These are phyloP conservation scores for Heliconius eleuchia DNA, from an alignment of 1,140 invertebrate species.

Conservation along the genomic window DNA sequence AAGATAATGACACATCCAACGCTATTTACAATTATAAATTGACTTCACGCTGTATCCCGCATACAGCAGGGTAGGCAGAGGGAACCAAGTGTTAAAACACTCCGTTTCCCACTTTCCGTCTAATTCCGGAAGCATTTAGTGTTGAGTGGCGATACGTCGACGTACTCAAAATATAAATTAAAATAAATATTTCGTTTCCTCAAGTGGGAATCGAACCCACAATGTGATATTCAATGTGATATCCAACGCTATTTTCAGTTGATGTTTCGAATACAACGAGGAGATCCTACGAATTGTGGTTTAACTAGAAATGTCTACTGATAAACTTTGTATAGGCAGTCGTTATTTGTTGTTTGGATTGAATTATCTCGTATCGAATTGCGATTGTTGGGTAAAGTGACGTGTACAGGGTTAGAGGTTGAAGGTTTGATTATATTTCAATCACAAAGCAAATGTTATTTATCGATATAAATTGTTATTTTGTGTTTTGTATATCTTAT, in stretches of 20 bases:
- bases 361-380: neutral
- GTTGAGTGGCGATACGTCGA: no score
- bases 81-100: no score
- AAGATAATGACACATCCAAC: slow-evolving; percentile 12
- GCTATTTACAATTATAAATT: neutral
- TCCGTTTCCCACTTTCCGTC: no score
- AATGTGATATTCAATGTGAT: no score
- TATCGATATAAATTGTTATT: neutral
- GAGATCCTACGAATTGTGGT: neutral
- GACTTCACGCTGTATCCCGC: no score
- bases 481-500: neutral
- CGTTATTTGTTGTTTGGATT: neutral
- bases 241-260: neutral
- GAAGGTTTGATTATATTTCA: neutral
- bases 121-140: no score
- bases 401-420: neutral
- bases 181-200: no score
- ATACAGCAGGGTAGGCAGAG: no score
- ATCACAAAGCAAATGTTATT: neutral
- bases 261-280: neutral
- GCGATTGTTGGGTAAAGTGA: neutral
- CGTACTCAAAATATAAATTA: no score
- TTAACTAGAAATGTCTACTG: neutral
- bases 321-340: neutral
- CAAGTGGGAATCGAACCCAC: no score